These are phyloP conservation scores for Bucco capensis DNA, from an alignment of 2,113 vertebrate species.

Conservation along the genomic window DNA sequence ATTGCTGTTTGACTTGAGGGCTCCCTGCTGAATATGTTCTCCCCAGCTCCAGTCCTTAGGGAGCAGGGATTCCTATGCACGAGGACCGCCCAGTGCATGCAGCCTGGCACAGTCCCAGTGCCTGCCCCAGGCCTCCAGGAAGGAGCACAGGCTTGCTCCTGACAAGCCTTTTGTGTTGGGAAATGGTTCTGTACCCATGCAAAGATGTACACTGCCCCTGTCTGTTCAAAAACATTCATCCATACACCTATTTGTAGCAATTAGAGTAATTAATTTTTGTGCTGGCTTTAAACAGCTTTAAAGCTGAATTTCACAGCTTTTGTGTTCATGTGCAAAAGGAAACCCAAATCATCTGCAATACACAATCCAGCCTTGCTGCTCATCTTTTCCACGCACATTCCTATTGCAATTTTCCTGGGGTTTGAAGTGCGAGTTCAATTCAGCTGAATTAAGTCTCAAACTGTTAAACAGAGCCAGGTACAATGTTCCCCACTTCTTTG, in stretches of 20 bases:
- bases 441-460: not conserved
- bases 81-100: accelerated
- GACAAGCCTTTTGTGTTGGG: not conserved
- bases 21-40: not conserved
- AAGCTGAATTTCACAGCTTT: not conserved
- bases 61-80: not conserved
- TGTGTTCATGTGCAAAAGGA: not conserved
- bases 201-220: accelerated
- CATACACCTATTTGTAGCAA: not conserved
- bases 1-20: not conserved
- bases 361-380: not conserved
- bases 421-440: not conserved
- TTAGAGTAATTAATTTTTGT: not conserved
- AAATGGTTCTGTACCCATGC: accelerated
- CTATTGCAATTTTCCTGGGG: not conserved
- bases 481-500: not conserved
- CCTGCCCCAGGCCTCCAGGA: accelerated
- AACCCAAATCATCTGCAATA: not conserved
- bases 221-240: not conserved
- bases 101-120: not conserved
- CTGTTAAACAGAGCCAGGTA: not conserved
- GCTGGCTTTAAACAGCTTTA: not conserved
- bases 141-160: not conserved
- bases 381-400: accelerated
- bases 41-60: not conserved